phyloP scores from a whole-genome alignment of 2,888 invertebrate genomes.

The Eristalis pertinax region DNA sequence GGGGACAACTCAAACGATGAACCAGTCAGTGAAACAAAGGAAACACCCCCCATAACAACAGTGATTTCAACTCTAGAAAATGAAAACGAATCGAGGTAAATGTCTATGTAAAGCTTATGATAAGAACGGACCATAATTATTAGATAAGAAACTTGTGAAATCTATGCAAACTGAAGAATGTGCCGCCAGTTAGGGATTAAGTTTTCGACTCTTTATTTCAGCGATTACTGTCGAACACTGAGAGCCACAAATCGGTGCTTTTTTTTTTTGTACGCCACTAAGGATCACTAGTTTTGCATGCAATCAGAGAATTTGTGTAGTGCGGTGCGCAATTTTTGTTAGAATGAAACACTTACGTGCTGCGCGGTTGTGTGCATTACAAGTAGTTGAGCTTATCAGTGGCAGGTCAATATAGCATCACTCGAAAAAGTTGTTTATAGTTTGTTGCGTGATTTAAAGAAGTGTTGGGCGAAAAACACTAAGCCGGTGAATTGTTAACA shows the following conservation, averaged over 20 bases:
- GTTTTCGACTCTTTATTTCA: background rate
- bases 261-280: background rate
- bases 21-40: conserved; percentile 37
- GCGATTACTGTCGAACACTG: conserved; percentile 5
- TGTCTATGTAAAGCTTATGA: conserved; percentile 19
- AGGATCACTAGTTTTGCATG: background rate
- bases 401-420: background rate
- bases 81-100: conserved; percentile 45
- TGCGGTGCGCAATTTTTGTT: conserved; percentile 43
- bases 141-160: conserved; percentile 37
- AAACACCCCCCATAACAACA: conserved; percentile 31
- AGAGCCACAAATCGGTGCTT: background rate
- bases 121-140: conserved; percentile 25
- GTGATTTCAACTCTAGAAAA: conserved; percentile 19
- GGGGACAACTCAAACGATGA: conserved; percentile 19
- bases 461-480: conserved; percentile 10
- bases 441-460: background rate
- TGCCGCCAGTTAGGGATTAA: conserved; percentile 8
- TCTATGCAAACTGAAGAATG: conserved; percentile 11
- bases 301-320: conserved; percentile 1
- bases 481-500: conserved; percentile 19
- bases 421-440: conserved; percentile 5
- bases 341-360: background rate
- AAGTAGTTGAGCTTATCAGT: conserved; percentile 26
- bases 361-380: conserved; percentile 33